Percentiles rank a stretch among this genome's conserved stretches.
These are phyloP conservation scores for Nannobrachium achirus DNA, from an alignment of 2,113 vertebrate genomes.

Conservation along the genomic window DNA sequence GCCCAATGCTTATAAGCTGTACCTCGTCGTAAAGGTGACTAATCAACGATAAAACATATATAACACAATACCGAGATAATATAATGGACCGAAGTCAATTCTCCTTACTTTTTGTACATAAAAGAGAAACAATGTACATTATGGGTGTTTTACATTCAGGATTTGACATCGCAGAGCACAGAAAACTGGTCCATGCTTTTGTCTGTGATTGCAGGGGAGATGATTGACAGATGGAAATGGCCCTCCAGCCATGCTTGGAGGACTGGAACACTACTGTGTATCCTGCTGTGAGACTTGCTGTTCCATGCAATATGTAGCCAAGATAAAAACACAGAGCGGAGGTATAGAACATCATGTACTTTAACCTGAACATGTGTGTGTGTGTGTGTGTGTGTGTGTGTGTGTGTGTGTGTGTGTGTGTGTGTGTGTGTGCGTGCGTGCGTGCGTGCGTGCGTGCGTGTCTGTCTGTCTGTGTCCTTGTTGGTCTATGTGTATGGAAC, in stretches of 20 bases:
- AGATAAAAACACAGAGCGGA: neutral
- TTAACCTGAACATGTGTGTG: neutral
- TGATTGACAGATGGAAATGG: constrained; percentile 38
- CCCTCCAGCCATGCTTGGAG: constrained; percentile 15
- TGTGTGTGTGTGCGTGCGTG: too few species aligned
- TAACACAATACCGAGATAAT: too few species aligned
- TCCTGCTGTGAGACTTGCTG: neutral
- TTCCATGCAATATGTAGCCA: constrained; percentile 1
- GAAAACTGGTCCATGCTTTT: constrained; percentile 9
- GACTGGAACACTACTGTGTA: constrained; percentile 31
- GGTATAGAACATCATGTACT: neutral
- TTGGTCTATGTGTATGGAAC: neutral
- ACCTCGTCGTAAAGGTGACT: too few species aligned
- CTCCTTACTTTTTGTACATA: too few species aligned
- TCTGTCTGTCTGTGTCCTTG: too few species aligned
- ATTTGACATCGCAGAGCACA: too few species aligned
- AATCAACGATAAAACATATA: too few species aligned
- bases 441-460: too few species aligned
- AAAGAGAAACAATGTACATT: too few species aligned
- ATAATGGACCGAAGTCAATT: too few species aligned
- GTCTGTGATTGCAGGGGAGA: constrained; percentile 11
- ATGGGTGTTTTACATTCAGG: too few species aligned
- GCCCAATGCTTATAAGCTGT: too few species aligned
- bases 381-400: constrained; percentile 3
- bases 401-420: neutral